Base-by-base conservation (phyloP, 1,140 invertebrate species). In the Drosophila saltans region DNA sequence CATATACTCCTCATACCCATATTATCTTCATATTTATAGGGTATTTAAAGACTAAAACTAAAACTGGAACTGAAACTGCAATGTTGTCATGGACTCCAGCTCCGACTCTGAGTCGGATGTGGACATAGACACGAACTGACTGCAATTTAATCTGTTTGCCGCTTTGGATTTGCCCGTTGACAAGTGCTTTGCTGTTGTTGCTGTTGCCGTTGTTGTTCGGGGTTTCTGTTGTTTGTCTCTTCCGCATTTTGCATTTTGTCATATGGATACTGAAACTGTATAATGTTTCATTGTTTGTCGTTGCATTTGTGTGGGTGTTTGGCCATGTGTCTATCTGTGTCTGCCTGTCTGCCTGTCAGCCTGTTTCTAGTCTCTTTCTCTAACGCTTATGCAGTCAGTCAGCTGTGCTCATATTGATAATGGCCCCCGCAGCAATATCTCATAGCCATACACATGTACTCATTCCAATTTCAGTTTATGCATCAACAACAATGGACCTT, bases 131-230 rank as follows among this genome's bases (percentile, higher is more conserved):
- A 56, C n/a, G 24, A 21, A 56, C 43, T 64, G 64, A 68, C 59
- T 75, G 80, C 74, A 83, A 83, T 80, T 83, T 83, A 84, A 82
- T 85, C 80, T 78, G 76, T 48, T 60, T 75, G 66, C 21, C 68
- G 26, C 63, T 67, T 75, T 28, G 40, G 56, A 56, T 66, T 66
- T 40, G 57, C n/a, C 8, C 56, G 65, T 73, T 61, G 72, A 82
- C 81, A 82, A 84, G 81, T 84, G 81, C 45, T 63, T 63, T 57
- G 62, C 10, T 45, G 39, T 61, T 60, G 63, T 43, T 52, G 30
- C 9, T 57, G 56, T 16, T 70, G 41, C 39, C 11, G 9, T 58
- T 57, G 62, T 8, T 55, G 45, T 30, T 41, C 66, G 45, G 45
- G 45, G 45, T 52, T 52, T 52, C 45, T 52, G 8, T 52, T 52